phyloP scores from a whole-genome alignment of 2,888 invertebrate species.

The Ectemnius continuus region DNA sequence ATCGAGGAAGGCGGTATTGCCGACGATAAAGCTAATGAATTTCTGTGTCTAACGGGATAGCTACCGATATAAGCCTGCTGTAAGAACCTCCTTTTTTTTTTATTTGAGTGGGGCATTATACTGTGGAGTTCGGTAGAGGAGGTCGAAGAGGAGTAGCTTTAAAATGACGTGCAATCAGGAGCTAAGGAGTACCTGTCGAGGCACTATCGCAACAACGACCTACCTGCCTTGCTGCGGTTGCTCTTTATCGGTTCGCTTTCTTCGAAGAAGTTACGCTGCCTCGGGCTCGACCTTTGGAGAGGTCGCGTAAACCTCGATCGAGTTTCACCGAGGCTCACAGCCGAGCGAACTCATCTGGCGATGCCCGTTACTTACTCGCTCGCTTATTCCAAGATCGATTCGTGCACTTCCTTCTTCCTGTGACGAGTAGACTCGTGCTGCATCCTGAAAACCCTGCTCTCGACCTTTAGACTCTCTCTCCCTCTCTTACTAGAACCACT shows the following conservation, averaged over 20 bases:
- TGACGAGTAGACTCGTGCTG: constrained; percentile 7
- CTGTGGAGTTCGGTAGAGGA: too few species aligned
- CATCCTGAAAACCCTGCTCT: constrained; percentile 34
- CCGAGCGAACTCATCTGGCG: constrained; percentile 3
- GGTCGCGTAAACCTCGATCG: constrained; percentile 70
- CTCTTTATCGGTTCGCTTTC: constrained; percentile 64
- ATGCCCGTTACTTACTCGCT: constrained; percentile 36
- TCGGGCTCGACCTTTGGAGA: constrained; percentile 71
- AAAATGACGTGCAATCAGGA: too few species aligned
- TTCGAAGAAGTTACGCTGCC: constrained; percentile 61
- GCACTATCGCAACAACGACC: constrained; percentile 26
- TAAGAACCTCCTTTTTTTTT: too few species aligned
- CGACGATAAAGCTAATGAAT: too few species aligned
- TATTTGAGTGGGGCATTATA: too few species aligned
- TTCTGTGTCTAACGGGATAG: too few species aligned
- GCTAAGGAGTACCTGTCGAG: neutral
- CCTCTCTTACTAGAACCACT: neutral
- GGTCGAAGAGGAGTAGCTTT: too few species aligned
- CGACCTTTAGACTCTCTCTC: constrained; percentile 25
- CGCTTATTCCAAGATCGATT: constrained; percentile 43
- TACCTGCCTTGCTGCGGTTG: constrained; percentile 17
- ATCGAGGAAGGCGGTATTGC: too few species aligned
- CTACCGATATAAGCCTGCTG: too few species aligned
- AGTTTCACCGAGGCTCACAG: constrained; percentile 70
- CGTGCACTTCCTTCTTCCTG: constrained; percentile 56